Evolutionary conservation across 1,140 invertebrate genomes (phyloP).

Genomic region (Microplitis demolitor): DNA sequence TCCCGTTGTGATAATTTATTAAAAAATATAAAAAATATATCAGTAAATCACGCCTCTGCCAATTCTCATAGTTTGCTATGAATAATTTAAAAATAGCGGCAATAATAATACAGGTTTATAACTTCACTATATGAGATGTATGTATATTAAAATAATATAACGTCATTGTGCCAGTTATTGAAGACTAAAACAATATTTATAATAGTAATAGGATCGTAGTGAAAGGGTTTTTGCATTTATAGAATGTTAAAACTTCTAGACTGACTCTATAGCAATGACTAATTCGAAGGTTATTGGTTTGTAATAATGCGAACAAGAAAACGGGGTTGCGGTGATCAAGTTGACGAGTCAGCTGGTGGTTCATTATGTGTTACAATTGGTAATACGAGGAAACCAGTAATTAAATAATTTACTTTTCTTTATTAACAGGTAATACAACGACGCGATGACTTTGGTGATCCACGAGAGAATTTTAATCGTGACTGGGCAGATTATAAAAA

Average conservation of each 20-base stretch:
- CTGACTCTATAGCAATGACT: neutral
- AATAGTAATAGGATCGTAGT: conserved; percentile 7
- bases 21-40: neutral
- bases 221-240: conserved; percentile 29
- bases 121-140: no score
- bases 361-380: neutral
- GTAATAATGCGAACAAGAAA: conserved; percentile 8
- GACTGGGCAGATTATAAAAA: conserved; percentile 96
- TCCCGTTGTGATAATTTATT: neutral
- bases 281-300: conserved; percentile 20
- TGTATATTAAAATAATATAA: neutral
- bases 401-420: neutral
- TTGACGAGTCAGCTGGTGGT: neutral
- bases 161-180: conserved; percentile 21
- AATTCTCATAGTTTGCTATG: neutral
- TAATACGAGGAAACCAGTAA: neutral
- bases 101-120: neutral
- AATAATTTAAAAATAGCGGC: neutral
- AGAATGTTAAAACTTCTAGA: neutral
- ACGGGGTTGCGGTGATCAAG: neutral
- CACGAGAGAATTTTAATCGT: conserved; percentile 89
- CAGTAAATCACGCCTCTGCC: neutral
- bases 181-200: neutral
- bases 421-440: conserved; percentile 87
- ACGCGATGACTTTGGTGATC: conserved; percentile 83